A percentile compares a stretch with the other conserved stretches of the same genome.
phyloP scores from a whole-genome alignment of 2,797 vertebrate species.

The Eulemur albifrons region DNA sequence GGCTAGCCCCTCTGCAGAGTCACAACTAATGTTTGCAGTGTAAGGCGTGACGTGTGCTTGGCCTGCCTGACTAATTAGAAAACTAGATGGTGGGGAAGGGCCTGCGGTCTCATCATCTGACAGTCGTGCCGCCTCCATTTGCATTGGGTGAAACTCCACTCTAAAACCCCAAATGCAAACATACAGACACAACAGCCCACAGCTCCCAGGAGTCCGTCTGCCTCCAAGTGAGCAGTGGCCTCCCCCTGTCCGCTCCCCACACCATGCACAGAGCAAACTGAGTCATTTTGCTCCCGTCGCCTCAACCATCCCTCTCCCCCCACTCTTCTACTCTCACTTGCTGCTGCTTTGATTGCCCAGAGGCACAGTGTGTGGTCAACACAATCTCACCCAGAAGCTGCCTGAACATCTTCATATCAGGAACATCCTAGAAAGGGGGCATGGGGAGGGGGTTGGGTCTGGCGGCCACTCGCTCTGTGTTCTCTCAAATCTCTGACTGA shows the following conservation, averaged over 20 bases:
- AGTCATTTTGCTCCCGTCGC: not conserved
- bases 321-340: not conserved
- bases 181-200: not conserved
- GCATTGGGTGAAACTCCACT: not conserved
- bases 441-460: not conserved
- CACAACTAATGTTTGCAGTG: not conserved
- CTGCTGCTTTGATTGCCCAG: not conserved
- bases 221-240: not conserved
- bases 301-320: not conserved
- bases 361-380: not conserved
- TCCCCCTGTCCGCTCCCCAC: not conserved
- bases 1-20: not conserved
- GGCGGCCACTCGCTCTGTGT: not conserved
- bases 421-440: not conserved
- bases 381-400: not conserved
- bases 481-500: not conserved
- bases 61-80: conserved; percentile 2
- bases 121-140: not conserved
- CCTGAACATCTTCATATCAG: not conserved
- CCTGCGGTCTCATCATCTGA: not conserved
- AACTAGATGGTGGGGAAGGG: not conserved
- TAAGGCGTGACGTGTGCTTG: not conserved
- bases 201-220: not conserved
- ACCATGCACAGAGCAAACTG: not conserved
- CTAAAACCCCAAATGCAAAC: conserved; percentile 3